Evolutionary conservation across 2,888 invertebrate species (phyloP).

Genomic region (Hedychridium roseum): DNA sequence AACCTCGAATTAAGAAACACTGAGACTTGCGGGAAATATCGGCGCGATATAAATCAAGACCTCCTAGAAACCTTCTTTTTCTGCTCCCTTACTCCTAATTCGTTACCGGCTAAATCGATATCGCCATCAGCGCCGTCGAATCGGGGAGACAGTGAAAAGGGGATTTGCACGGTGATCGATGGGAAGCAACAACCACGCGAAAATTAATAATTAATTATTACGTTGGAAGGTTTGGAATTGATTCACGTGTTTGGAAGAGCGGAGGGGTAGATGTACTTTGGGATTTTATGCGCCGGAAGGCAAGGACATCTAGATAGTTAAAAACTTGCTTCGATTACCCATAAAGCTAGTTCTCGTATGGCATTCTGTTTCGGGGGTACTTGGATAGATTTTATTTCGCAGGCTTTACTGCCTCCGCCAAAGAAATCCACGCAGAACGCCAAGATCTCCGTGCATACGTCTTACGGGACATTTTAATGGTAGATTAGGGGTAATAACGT

Average conservation of each 20-base stretch:
- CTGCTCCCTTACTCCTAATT: conserved; percentile 38
- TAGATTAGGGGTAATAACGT: background rate
- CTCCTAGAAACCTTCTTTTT: conserved; percentile 45
- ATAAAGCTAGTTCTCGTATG: conserved; percentile 41
- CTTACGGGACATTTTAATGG: background rate
- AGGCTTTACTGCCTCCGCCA: conserved; percentile 38
- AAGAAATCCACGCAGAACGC: conserved; percentile 2
- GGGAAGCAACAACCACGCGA: background rate
- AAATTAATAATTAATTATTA: background rate
- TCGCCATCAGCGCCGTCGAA: conserved; percentile 12
- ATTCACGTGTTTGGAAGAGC: conserved; percentile 17
- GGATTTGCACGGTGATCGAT: background rate
- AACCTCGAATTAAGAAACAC: conserved; percentile 62
- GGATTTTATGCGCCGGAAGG: conserved; percentile 46
- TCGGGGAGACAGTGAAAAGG: background rate
- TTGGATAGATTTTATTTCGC: conserved; percentile 47
- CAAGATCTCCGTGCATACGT: conserved; percentile 25
- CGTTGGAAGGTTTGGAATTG: conserved; percentile 4
- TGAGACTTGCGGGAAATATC: conserved; percentile 61
- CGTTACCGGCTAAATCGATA: conserved; percentile 36
- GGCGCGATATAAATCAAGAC: conserved; percentile 58
- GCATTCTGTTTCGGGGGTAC: conserved; percentile 51
- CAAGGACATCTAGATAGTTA: conserved; percentile 47
- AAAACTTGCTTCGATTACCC: conserved; percentile 50
- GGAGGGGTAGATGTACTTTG: conserved; percentile 26